A percentile compares a stretch with the other conserved stretches of the same genome.
Evolutionary conservation across 2,113 vertebrate species (phyloP).

Genomic region (Pterocles burchelli): DNA sequence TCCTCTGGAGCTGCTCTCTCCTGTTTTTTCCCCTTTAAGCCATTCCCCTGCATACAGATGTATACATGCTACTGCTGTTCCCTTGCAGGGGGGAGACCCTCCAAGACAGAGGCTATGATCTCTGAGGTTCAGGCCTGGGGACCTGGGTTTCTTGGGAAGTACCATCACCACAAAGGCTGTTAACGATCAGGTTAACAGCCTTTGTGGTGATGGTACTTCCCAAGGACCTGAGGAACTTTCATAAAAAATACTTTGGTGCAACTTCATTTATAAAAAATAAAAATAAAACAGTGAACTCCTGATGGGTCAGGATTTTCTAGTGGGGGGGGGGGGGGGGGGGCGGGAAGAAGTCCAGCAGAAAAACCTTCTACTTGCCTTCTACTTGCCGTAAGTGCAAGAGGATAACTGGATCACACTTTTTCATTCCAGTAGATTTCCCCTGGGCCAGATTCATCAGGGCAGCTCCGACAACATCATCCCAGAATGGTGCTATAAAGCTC

Average conservation of each 20-base stretch:
- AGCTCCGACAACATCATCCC: background rate
- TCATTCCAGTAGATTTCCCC: background rate
- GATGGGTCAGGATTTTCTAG: background rate
- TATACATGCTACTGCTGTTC: background rate
- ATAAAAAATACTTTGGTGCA: background rate
- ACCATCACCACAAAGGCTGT: background rate
- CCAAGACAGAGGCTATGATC: background rate
- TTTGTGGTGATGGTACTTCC: no score
- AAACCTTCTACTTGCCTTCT: background rate
- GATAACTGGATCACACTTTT: background rate
- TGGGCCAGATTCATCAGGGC: background rate
- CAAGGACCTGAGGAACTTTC: background rate
- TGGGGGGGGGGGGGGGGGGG: fast-evolving
- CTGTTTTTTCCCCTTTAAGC: background rate
- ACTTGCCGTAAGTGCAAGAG: background rate
- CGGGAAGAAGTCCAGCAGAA: background rate
- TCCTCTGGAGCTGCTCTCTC: background rate
- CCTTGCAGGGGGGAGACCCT: background rate
- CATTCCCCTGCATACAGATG: background rate
- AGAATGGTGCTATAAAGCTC: background rate
- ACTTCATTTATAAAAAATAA: background rate
- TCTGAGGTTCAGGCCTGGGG: background rate
- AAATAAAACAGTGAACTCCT: background rate
- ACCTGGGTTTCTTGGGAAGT: background rate
- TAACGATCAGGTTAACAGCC: no score